Evolutionary conservation across 2,113 vertebrate species (phyloP).

Genomic region (Accipiter cooperii): DNA sequence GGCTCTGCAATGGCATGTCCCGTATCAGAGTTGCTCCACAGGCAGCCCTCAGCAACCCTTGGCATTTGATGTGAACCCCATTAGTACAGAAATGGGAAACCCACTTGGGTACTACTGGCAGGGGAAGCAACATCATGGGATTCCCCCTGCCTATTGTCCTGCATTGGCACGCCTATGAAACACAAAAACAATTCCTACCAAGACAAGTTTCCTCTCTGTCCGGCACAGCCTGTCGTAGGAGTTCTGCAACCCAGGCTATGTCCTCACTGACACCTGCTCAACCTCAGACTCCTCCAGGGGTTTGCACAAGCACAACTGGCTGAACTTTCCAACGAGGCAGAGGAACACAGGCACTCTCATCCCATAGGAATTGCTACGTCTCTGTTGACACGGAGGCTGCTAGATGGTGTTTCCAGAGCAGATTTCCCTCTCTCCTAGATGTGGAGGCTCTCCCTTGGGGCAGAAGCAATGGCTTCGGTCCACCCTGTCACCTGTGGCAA

Average conservation of each 20-base stretch:
- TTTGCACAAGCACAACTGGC: conserved; percentile 32
- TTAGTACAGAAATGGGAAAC: neutral
- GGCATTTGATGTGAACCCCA: neutral
- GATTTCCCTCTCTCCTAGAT: neutral
- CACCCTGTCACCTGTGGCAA: neutral
- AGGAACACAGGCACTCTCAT: neutral
- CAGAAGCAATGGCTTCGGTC: neutral
- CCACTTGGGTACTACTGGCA: neutral
- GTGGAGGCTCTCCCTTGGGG: neutral
- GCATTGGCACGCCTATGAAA: neutral
- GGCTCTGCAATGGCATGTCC: neutral
- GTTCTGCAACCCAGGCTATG: neutral
- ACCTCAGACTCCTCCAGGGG: neutral
- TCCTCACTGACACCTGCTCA: conserved; percentile 24
- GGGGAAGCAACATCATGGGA: neutral
- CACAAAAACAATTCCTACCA: neutral
- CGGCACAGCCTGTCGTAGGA: neutral
- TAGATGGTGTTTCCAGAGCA: neutral
- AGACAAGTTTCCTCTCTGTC: neutral
- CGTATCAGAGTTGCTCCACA: neutral
- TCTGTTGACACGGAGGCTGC: neutral
- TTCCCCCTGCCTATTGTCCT: neutral
- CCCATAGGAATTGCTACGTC: neutral
- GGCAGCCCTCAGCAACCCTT: neutral
- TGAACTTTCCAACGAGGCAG: neutral